Evolutionary conservation across 2,888 invertebrate genomes (phyloP).

Genomic region (Endotricha flammealis): DNA sequence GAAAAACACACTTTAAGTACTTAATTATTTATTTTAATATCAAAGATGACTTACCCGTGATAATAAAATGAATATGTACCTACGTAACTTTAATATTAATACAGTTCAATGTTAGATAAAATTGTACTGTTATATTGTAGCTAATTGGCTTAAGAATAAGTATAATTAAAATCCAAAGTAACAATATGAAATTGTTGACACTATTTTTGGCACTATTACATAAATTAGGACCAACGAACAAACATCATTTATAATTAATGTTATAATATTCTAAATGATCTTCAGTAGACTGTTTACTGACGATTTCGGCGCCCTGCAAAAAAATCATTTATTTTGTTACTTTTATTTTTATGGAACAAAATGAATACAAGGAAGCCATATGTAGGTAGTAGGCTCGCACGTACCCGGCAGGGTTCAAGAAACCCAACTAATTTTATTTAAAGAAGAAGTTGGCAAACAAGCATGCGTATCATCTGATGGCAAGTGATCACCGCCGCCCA

Average conservation of each 20-base stretch:
- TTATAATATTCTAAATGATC: conserved; percentile 39
- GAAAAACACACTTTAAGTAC: conserved; percentile 44
- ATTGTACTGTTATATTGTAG: conserved; percentile 44
- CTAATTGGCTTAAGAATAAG: conserved; percentile 40
- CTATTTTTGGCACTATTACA: conserved; percentile 68
- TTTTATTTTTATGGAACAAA: too few relatives aligned
- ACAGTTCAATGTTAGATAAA: conserved; percentile 40
- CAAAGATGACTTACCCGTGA: conserved; percentile 53
- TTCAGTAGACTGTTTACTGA: conserved; percentile 46
- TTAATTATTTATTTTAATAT: conserved; percentile 59
- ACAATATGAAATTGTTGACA: conserved; percentile 31
- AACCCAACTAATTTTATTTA: too few relatives aligned
- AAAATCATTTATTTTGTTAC: too few relatives aligned
- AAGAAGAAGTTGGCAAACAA: too few relatives aligned
- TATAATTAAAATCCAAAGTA: conserved; percentile 31
- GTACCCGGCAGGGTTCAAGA: too few relatives aligned
- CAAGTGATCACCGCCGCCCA: too few relatives aligned
- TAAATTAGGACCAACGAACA: conserved; percentile 52
- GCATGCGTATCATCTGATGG: too few relatives aligned
- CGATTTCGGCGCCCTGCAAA: conserved; percentile 71
- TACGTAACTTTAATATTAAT: conserved; percentile 41
- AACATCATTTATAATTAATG: conserved; percentile 38
- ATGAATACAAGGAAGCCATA: too few relatives aligned
- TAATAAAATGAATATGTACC: conserved; percentile 51
- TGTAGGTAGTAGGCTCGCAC: too few relatives aligned